These are phyloP conservation scores for Dipus sagitta DNA, from an alignment of 2,797 vertebrate genomes.

Conservation along the genomic window DNA sequence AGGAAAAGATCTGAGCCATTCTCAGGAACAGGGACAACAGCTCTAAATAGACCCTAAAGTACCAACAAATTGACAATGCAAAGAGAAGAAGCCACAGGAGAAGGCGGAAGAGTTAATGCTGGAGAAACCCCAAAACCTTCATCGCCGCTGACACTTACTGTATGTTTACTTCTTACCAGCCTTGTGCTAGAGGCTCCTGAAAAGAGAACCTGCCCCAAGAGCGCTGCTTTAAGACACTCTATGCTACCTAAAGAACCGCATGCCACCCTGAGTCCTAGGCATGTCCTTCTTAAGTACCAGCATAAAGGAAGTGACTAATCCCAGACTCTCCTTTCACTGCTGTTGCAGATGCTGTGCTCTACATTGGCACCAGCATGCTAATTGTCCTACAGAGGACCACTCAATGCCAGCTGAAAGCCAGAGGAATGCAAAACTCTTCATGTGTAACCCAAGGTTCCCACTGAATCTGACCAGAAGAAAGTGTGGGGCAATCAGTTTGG, in stretches of 20 bases:
- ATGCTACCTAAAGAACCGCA: neutral
- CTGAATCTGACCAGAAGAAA: conserved; percentile 26
- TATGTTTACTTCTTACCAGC: neutral
- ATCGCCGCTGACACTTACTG: neutral
- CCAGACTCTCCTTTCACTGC: conserved; percentile 46
- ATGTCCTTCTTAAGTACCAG: neutral
- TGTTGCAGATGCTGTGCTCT: conserved; percentile 18
- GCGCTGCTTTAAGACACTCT: neutral
- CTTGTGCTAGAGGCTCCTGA: neutral
- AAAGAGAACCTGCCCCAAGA: neutral
- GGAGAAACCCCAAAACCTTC: neutral
- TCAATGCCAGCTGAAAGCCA: conserved; percentile 47
- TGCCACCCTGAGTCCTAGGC: neutral
- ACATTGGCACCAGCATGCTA: neutral
- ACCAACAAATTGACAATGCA: conserved; percentile 15
- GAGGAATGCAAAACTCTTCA: neutral
- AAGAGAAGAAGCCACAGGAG: neutral
- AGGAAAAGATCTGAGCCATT: neutral
- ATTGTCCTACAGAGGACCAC: conserved; percentile 42
- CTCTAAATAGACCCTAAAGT: neutral
- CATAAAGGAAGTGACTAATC: conserved; percentile 67
- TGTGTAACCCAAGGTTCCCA: neutral
- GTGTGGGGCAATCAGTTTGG: neutral
- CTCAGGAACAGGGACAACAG: neutral
- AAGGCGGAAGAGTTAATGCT: neutral